Evolutionary conservation across 1,140 invertebrate genomes (phyloP).

Genomic region (Anoplolepis gracilipes): DNA sequence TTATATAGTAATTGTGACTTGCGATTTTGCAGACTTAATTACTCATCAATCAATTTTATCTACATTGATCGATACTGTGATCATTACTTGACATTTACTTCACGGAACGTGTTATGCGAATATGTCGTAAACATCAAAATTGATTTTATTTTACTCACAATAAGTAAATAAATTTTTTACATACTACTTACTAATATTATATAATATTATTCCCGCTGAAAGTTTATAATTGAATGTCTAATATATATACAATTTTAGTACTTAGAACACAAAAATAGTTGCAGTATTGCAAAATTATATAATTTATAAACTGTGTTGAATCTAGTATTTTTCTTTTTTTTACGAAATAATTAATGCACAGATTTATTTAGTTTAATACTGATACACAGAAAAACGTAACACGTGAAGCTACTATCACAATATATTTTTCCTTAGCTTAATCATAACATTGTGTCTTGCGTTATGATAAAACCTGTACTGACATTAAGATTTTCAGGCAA

Average conservation of each 20-base stretch:
- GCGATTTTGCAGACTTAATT: neutral
- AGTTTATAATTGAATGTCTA: neutral
- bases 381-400: neutral
- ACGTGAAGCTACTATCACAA: neutral
- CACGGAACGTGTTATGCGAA: neutral
- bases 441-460: neutral
- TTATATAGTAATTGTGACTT: constrained; percentile 29
- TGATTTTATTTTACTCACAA: neutral
- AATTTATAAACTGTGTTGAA: neutral
- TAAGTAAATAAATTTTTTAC: neutral
- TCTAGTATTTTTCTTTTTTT: neutral
- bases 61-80: neutral
- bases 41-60: constrained; percentile 7
- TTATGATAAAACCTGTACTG: constrained; percentile 14
- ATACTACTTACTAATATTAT: neutral
- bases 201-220: neutral
- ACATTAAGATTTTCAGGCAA: neutral
- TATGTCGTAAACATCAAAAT: neutral
- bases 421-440: neutral
- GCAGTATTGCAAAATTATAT: neutral
- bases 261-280: neutral
- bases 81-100: constrained; percentile 7
- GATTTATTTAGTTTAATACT: neutral
- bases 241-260: neutral
- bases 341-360: neutral